Conservation (phyloP, 2,888 invertebrate genomes). For the Agrotis puta region DNA sequence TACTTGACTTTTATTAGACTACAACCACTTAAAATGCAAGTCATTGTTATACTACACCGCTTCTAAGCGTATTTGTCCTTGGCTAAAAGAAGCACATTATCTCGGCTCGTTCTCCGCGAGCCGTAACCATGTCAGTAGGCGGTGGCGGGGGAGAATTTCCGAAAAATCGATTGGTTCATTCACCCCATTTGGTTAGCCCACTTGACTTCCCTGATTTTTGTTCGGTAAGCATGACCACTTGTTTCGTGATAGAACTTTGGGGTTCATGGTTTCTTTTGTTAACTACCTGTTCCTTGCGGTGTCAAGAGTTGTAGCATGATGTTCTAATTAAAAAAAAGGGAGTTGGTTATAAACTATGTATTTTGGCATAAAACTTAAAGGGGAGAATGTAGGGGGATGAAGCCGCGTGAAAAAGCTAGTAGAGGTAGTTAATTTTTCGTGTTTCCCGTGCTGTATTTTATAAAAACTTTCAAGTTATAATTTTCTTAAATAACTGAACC, state of each 20-base stretch:
- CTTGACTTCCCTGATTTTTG: not conserved
- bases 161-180: not conserved
- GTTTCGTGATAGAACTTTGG: not conserved
- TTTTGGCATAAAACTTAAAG: too few relatives aligned
- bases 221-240: not conserved
- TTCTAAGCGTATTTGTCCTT: not conserved
- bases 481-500: too few relatives aligned
- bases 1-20: conserved; percentile 2
- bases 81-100: not conserved
- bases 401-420: too few relatives aligned
- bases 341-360: too few relatives aligned
- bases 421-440: too few relatives aligned
- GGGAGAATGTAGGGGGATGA: too few relatives aligned
- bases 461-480: too few relatives aligned
- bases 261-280: too few relatives aligned
- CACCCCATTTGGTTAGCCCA: not conserved
- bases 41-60: not conserved
- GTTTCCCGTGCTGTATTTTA: too few relatives aligned
- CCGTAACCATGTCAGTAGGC: not conserved
- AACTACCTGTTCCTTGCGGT: too few relatives aligned
- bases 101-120: not conserved
- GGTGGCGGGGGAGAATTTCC: not conserved
- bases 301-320: too few relatives aligned
- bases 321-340: too few relatives aligned
- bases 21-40: not conserved